These are phyloP conservation scores for Dynastes hyllus DNA, from an alignment of 2,888 invertebrate genomes.

Conservation along the genomic window DNA sequence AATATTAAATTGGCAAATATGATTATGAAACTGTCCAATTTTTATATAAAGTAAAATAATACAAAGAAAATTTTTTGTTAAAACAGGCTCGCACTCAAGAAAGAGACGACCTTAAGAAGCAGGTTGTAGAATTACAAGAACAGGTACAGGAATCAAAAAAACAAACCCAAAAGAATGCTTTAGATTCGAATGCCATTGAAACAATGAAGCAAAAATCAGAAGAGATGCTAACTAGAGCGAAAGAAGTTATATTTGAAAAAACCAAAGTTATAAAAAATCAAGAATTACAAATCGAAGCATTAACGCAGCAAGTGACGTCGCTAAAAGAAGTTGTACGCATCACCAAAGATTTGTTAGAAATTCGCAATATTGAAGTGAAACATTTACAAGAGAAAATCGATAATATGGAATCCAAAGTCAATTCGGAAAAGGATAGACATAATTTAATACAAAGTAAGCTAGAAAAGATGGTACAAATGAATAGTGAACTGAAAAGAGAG, in stretches of 20 bases:
- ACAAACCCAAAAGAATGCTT: slow-evolving; percentile 61
- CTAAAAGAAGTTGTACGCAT: slow-evolving; percentile 88
- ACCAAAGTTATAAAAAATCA: slow-evolving; percentile 85
- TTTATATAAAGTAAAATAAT: too few species aligned
- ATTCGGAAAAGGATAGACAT: slow-evolving; percentile 83
- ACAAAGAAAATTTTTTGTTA: slow-evolving; percentile 47
- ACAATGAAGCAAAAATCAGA: slow-evolving; percentile 69
- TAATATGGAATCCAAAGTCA: slow-evolving; percentile 80
- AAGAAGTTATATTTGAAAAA: slow-evolving; percentile 83
- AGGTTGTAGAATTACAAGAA: slow-evolving; percentile 63
- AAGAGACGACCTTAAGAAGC: slow-evolving; percentile 67
- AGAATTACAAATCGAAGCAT: slow-evolving; percentile 84
- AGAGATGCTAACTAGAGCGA: slow-evolving; percentile 78
- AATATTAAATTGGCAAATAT: too few species aligned
- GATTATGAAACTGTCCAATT: too few species aligned
- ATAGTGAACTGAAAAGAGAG: slow-evolving; percentile 84
- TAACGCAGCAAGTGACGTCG: slow-evolving; percentile 82
- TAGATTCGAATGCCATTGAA: slow-evolving; percentile 66
- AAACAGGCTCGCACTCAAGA: slow-evolving; percentile 74
- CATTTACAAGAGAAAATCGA: slow-evolving; percentile 81
- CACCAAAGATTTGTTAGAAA: slow-evolving; percentile 85
- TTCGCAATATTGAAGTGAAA: slow-evolving; percentile 85
- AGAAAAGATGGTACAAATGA: slow-evolving; percentile 81
- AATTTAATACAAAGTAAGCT: slow-evolving; percentile 81
- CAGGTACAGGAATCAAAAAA: slow-evolving; percentile 65